Evolutionary conservation across 2,113 vertebrate genomes (phyloP).

Genomic region (Dipodomys stephensi): DNA sequence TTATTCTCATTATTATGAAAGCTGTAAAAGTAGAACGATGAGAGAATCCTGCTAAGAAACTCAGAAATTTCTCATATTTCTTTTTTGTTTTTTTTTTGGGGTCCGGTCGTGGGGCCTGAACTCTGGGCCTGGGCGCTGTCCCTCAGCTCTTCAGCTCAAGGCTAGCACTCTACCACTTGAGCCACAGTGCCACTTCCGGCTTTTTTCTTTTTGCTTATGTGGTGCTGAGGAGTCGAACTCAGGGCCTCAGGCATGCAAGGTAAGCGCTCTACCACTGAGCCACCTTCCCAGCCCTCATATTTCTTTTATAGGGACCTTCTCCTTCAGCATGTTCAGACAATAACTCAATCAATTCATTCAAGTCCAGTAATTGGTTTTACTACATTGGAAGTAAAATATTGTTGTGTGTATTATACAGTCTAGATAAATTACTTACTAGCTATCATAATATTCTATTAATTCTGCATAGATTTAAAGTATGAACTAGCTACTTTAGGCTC

Average conservation of each 20-base stretch:
- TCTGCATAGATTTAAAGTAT: background rate
- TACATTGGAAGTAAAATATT: background rate
- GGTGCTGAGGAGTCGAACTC: too few relatives aligned
- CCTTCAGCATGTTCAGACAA: background rate
- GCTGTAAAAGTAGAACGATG: background rate
- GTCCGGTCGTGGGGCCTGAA: too few relatives aligned
- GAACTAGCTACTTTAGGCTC: background rate
- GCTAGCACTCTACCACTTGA: too few relatives aligned
- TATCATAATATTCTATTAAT: background rate
- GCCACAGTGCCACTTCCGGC: too few relatives aligned
- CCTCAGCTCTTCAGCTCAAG: too few relatives aligned
- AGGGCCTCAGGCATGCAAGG: too few relatives aligned
- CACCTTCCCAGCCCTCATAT: background rate
- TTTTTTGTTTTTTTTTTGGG: background rate
- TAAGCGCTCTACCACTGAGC: too few relatives aligned
- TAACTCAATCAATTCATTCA: background rate
- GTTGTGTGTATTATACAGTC: background rate
- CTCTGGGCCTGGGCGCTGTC: too few relatives aligned
- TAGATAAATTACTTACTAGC: background rate
- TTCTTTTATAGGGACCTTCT: background rate
- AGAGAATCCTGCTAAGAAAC: constrained; percentile 24
- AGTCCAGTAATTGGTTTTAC: background rate
- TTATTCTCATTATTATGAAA: constrained; percentile 7
- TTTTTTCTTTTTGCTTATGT: too few relatives aligned
- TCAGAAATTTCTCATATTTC: background rate